Conservation (phyloP, 2,888 invertebrate species). For the Parnassius mnemosyne region DNA sequence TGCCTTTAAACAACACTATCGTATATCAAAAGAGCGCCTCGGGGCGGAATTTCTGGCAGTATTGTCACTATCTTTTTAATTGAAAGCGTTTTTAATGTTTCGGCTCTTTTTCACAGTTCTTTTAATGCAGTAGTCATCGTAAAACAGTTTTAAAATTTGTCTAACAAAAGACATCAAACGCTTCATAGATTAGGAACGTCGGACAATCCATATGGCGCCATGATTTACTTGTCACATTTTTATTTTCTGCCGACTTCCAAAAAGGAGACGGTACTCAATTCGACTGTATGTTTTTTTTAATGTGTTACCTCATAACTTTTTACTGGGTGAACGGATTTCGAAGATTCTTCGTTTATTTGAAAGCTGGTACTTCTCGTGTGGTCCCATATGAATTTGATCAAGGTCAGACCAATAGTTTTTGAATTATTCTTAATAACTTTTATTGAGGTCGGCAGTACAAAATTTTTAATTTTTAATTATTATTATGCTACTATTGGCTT, state of each 20-base stretch:
- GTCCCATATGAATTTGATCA: no score
- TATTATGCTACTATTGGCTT: background rate
- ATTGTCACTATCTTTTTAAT: conserved; percentile 76
- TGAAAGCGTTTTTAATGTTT: conserved; percentile 69
- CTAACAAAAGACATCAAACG: conserved; percentile 75
- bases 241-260: no score
- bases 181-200: conserved; percentile 48
- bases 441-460: no score
- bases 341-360: no score
- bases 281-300: no score
- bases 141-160: conserved; percentile 56
- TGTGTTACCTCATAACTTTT: no score
- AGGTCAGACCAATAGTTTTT: no score
- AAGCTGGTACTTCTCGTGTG: no score
- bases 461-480: no score
- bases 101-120: conserved; percentile 54
- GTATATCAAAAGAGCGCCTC: conserved; percentile 69
- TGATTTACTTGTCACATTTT: conserved; percentile 63
- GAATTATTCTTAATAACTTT: no score
- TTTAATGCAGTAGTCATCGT: conserved; percentile 66
- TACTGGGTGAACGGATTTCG: no score
- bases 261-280: no score
- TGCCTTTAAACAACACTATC: conserved; percentile 70
- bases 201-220: conserved; percentile 68
- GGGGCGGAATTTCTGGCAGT: conserved; percentile 55